These are phyloP conservation scores for Rhea pennata DNA, from an alignment of 2,113 vertebrate genomes.

Conservation along the genomic window DNA sequence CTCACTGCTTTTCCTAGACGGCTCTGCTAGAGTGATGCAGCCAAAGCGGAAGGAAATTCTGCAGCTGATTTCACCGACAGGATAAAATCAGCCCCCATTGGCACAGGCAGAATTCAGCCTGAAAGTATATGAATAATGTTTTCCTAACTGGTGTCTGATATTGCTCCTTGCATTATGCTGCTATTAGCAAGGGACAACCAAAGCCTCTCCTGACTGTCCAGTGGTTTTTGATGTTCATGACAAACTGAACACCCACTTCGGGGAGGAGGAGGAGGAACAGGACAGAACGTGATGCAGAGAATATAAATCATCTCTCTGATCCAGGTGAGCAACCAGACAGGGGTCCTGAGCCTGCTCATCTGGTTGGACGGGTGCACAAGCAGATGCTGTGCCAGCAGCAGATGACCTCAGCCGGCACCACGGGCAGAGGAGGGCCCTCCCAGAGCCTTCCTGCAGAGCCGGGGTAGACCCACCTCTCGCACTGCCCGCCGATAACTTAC, in stretches of 20 bases:
- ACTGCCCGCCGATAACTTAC: not conserved
- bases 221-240: fast-evolving
- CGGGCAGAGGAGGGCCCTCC: not conserved
- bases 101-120: not conserved
- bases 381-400: not conserved
- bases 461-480: not conserved
- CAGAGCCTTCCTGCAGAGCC: not conserved
- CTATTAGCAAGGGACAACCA: fast-evolving
- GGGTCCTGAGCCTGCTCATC: not conserved
- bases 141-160: not conserved
- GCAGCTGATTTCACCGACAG: not conserved
- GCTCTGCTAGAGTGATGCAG: not conserved
- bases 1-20: not conserved
- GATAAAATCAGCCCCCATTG: not conserved
- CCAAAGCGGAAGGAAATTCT: not conserved
- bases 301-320: not conserved
- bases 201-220: not conserved
- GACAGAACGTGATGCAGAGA: fast-evolving
- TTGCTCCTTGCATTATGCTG: not conserved
- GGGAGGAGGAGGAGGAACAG: not conserved
- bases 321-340: not conserved
- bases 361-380: fast-evolving
- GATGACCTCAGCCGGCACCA: not conserved
- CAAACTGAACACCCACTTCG: not conserved
- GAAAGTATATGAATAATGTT: not conserved